Percentiles rank a stretch among this genome's conserved stretches.
Evolutionary conservation across 2,113 vertebrate species (phyloP).

Genomic region (Paramisgurnus dabryanus): DNA sequence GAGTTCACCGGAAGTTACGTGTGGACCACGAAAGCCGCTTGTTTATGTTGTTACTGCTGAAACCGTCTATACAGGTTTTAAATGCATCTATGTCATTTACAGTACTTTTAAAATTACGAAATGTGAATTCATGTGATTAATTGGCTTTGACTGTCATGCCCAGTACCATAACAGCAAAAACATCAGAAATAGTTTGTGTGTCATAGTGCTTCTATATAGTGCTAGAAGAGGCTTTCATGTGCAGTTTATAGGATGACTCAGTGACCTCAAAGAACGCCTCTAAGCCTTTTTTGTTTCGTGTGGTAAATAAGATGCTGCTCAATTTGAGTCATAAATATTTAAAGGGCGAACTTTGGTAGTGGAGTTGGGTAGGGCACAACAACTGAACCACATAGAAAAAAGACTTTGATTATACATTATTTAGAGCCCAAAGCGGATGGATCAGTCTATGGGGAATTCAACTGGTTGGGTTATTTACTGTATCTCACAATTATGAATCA

Average conservation of each 20-base stretch:
- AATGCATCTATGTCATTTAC: too few species aligned
- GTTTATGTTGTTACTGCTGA: too few species aligned
- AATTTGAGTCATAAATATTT: constrained; percentile 67
- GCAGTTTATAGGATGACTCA: constrained; percentile 49
- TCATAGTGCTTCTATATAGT: not conserved
- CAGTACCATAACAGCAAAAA: not conserved
- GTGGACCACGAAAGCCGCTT: too few species aligned
- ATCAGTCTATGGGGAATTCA: not conserved
- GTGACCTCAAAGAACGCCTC: constrained; percentile 50
- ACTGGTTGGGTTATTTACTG: constrained; percentile 21
- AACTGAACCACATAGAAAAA: constrained; percentile 20
- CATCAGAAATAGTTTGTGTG: not conserved
- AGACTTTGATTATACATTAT: constrained; percentile 13
- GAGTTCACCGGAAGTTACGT: too few species aligned
- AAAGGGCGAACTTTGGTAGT: constrained; percentile 47
- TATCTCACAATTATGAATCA: constrained; percentile 1
- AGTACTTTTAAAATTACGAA: too few species aligned
- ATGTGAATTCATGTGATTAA: not conserved
- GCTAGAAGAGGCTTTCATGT: constrained; percentile 1
- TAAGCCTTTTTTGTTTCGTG: constrained; percentile 59
- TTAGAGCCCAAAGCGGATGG: constrained; percentile 17
- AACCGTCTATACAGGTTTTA: too few species aligned
- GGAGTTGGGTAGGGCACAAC: not conserved
- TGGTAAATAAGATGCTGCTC: constrained; percentile 55
- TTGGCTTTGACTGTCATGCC: constrained; percentile 23